phyloP scores from a whole-genome alignment of 2,888 invertebrate genomes.

The Altica lythri region DNA sequence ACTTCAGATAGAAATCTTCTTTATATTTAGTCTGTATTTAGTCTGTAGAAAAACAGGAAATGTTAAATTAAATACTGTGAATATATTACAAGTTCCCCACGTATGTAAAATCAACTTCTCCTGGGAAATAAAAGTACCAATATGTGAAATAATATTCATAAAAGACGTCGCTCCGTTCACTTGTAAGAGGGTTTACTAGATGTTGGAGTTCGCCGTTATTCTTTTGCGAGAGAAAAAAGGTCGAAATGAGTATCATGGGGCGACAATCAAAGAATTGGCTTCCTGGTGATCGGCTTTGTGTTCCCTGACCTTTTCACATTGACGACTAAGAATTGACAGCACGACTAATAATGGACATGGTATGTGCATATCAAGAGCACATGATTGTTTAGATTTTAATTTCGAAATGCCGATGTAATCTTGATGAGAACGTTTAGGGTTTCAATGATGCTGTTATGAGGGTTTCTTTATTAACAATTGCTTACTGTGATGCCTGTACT shows the following conservation, averaged over 20 bases:
- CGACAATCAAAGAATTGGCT: slow-evolving; percentile 48
- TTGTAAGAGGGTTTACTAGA: slow-evolving; percentile 29
- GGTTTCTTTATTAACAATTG: slow-evolving; percentile 6
- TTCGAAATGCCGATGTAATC: slow-evolving; percentile 51
- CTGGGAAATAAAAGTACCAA: slow-evolving; percentile 48
- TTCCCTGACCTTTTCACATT: slow-evolving; percentile 50
- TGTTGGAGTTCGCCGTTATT: slow-evolving; percentile 34
- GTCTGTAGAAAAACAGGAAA: too few species aligned
- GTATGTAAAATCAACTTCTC: too few species aligned
- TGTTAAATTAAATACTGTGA: too few species aligned
- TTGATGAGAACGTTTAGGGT: slow-evolving; percentile 47
- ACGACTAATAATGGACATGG: slow-evolving; percentile 45
- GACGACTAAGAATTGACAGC: slow-evolving; percentile 53
- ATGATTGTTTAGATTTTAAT: slow-evolving; percentile 51
- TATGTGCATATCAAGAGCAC: slow-evolving; percentile 45
- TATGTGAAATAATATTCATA: slow-evolving; percentile 16
- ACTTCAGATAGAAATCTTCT: too few species aligned
- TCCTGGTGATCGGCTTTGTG: slow-evolving; percentile 48
- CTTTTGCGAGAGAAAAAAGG: slow-evolving; percentile 46
- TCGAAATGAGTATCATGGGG: slow-evolving; percentile 54
- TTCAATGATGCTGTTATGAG: slow-evolving; percentile 26
- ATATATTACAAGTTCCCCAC: too few species aligned
- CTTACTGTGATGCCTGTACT: slow-evolving; percentile 7
- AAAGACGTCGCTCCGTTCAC: slow-evolving; percentile 30
- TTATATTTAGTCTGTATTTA: too few species aligned